These are phyloP conservation scores for Andrena fulva DNA, from an alignment of 2,888 invertebrate genomes.

Conservation along the genomic window DNA sequence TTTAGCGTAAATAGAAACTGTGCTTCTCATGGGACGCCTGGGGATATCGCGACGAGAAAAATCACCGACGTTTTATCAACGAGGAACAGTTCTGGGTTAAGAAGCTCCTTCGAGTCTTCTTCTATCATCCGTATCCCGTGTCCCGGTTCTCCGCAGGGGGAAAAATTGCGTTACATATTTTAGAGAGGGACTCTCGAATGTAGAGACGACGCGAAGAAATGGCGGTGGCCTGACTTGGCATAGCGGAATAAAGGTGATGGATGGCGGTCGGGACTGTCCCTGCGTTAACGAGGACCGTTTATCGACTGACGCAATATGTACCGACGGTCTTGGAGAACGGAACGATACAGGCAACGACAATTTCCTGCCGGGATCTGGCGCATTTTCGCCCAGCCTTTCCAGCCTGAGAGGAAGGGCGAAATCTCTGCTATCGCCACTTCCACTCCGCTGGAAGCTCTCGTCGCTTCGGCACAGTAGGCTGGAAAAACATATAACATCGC, in stretches of 20 bases:
- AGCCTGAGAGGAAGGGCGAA: not conserved
- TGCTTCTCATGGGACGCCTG: not conserved
- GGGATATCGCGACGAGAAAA: slow-evolving; percentile 32
- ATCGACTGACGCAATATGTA: not conserved
- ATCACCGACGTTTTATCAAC: slow-evolving; percentile 46
- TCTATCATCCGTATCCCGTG: not conserved
- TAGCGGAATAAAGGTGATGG: slow-evolving; percentile 9
- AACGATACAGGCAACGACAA: not conserved
- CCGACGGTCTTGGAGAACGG: not conserved
- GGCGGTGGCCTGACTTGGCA: not conserved
- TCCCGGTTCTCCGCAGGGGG: not conserved
- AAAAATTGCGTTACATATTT: slow-evolving; percentile 51
- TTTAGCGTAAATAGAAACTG: slow-evolving; percentile 21
- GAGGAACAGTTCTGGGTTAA: slow-evolving; percentile 22
- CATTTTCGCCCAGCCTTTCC: not conserved
- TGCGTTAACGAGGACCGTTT: not conserved
- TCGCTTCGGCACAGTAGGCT: slow-evolving; percentile 19
- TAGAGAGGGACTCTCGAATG: slow-evolving; percentile 2
- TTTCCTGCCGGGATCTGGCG: not conserved
- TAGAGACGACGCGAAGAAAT: slow-evolving; percentile 13
- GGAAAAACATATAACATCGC: slow-evolving; percentile 9
- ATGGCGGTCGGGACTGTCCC: not conserved
- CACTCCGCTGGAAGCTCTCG: slow-evolving; percentile 23
- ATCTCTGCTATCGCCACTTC: slow-evolving; percentile 32
- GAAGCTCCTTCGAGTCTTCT: slow-evolving; percentile 30